Evolutionary conservation across 2,888 invertebrate genomes (phyloP).

Genomic region (Acanthosepion esculentum): DNA sequence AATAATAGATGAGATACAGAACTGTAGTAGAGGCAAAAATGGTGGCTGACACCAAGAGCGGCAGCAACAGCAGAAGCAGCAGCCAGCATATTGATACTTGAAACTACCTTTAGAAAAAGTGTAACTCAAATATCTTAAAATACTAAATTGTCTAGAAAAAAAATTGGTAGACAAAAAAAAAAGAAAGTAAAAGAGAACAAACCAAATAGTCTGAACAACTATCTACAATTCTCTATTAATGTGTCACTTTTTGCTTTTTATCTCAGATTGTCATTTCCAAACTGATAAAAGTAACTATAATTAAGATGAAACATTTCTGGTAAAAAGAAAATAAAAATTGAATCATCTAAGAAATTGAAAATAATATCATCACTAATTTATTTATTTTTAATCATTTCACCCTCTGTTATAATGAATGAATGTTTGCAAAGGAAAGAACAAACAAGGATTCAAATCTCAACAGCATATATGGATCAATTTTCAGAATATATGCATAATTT

Average conservation of each 20-base stretch:
- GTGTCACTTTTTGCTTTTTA: neutral
- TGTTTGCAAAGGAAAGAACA: too few species aligned
- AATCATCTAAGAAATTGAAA: too few species aligned
- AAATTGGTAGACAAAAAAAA: too few species aligned
- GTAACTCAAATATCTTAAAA: neutral
- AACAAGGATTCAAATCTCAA: too few species aligned
- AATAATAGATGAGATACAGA: neutral
- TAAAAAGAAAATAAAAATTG: too few species aligned
- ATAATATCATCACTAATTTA: too few species aligned
- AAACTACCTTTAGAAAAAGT: neutral
- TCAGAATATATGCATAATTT: too few species aligned
- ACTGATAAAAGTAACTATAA: too few species aligned
- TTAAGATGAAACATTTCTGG: too few species aligned
- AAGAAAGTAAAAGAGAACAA: neutral
- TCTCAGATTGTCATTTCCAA: neutral
- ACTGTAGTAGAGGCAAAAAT: neutral
- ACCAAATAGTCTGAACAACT: neutral
- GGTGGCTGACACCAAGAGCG: neutral
- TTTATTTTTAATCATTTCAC: too few species aligned
- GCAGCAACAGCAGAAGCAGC: neutral
- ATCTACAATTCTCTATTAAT: neutral
- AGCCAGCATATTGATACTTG: neutral
- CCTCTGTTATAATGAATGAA: too few species aligned
- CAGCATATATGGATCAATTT: too few species aligned
- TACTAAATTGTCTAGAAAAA: neutral